Evolutionary conservation across 2,888 invertebrate species (phyloP).

Genomic region (Onthophagus sagittarius): DNA sequence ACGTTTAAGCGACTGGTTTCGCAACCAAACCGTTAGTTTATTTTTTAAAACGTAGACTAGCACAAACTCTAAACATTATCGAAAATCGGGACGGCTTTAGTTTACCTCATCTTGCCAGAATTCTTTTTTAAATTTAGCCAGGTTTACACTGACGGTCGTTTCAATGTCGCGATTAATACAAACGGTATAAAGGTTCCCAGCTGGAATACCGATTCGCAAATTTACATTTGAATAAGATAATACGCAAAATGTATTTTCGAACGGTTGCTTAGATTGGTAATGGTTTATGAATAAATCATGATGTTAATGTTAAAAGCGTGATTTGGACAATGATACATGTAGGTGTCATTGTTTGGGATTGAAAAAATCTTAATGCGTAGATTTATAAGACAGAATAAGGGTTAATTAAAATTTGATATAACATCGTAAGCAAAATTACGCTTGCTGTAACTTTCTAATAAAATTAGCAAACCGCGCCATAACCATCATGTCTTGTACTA

Average conservation of each 20-base stretch:
- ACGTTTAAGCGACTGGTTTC: neutral
- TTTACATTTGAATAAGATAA: neutral
- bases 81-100: neutral
- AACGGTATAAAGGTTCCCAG: neutral
- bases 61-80: neutral
- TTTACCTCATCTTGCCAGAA: neutral
- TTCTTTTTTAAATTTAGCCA: neutral
- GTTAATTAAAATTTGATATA: neutral
- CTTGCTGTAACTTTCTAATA: neutral
- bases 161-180: neutral
- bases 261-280: neutral
- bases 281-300: neutral
- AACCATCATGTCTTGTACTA: neutral
- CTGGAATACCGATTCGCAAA: neutral
- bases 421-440: too few species aligned
- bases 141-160: neutral
- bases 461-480: neutral
- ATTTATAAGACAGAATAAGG: too few species aligned
- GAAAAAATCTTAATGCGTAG: too few species aligned
- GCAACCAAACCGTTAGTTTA: neutral
- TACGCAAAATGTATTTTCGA: neutral
- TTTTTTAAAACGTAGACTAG: neutral
- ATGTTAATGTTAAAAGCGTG: neutral
- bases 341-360: neutral
- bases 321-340: neutral